These are phyloP conservation scores for Paraplagusia blochii DNA, from an alignment of 2,113 vertebrate genomes.

Conservation along the genomic window DNA sequence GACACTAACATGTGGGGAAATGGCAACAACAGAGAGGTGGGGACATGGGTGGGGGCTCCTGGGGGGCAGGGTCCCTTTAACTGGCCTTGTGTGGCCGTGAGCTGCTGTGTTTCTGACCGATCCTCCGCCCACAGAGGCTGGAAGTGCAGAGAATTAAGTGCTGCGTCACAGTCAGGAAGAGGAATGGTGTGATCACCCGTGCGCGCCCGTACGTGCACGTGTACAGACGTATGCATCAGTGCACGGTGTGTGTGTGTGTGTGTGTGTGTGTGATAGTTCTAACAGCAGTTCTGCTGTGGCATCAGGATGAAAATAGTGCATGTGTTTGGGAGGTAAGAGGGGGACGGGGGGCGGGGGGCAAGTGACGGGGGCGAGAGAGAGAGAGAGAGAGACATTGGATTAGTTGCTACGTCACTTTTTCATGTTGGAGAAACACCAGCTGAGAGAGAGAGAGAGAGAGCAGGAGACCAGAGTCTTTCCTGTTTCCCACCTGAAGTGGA, in stretches of 20 bases:
- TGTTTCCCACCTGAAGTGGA: conserved; percentile 70
- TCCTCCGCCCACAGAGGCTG: conserved; percentile 79
- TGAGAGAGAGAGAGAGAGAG: conserved; percentile 74
- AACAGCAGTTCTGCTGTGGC: conserved; percentile 80
- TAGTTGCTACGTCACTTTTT: conserved; percentile 85
- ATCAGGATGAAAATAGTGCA: conserved; percentile 78
- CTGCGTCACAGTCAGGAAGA: conserved; percentile 94
- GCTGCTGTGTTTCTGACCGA: conserved; percentile 51
- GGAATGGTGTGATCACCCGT: conserved; percentile 58
- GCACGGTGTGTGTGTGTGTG: conserved; percentile 51
- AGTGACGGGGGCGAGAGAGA: conserved; percentile 38
- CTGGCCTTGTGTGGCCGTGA: conserved; percentile 46
- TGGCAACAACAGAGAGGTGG: conserved; percentile 45
- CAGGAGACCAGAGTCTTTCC: conserved; percentile 71
- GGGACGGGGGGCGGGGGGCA: conserved; percentile 26
- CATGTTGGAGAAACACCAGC: conserved; percentile 77
- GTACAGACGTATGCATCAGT: conserved; percentile 37
- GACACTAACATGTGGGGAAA: conserved; percentile 49
- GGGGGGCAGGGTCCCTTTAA: conserved; percentile 65
- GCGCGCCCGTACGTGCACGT: conserved; percentile 46
- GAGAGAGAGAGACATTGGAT: conserved; percentile 71
- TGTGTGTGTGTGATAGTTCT: conserved; percentile 48
- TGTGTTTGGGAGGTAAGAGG: conserved; percentile 48
- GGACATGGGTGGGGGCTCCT: conserved; percentile 29
- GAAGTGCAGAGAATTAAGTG: conserved; percentile 96